Conservation (phyloP, 2,888 invertebrate genomes). For the Eristalis arbustorum region DNA sequence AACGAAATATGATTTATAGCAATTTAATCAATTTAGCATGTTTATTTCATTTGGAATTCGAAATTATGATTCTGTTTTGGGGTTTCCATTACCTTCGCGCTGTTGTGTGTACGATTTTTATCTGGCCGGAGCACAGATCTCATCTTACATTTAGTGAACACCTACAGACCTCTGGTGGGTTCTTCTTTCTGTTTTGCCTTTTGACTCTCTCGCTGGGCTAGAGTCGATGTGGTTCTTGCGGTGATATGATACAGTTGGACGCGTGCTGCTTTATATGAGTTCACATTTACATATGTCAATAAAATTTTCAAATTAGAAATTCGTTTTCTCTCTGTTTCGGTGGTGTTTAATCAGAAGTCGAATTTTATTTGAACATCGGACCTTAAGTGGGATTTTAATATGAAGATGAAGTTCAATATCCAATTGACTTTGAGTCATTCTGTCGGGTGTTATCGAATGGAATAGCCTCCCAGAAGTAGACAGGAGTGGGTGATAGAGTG, state of each 20-base stretch:
- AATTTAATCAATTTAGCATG: slow-evolving; percentile 79
- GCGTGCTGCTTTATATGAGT: slow-evolving; percentile 67
- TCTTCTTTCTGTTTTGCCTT: background rate
- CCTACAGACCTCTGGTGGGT: slow-evolving; percentile 46
- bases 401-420: background rate
- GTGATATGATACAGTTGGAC: slow-evolving; percentile 66
- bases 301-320: slow-evolving; percentile 34
- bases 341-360: slow-evolving; percentile 16
- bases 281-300: slow-evolving; percentile 58
- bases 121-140: slow-evolving; percentile 56
- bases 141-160: slow-evolving; percentile 55
- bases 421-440: background rate
- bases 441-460: background rate
- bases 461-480: background rate
- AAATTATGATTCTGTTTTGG: slow-evolving; percentile 64
- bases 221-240: slow-evolving; percentile 50
- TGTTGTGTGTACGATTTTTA: slow-evolving; percentile 55
- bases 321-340: slow-evolving; percentile 1
- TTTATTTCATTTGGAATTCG: slow-evolving; percentile 72
- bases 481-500: background rate
- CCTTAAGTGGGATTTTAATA: background rate
- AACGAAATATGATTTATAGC: slow-evolving; percentile 78
- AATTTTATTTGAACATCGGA: background rate
- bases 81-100: slow-evolving; percentile 56
- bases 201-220: background rate